Base-by-base conservation (phyloP, 2,797 vertebrate genomes). In the Microhierax caerulescens region DNA sequence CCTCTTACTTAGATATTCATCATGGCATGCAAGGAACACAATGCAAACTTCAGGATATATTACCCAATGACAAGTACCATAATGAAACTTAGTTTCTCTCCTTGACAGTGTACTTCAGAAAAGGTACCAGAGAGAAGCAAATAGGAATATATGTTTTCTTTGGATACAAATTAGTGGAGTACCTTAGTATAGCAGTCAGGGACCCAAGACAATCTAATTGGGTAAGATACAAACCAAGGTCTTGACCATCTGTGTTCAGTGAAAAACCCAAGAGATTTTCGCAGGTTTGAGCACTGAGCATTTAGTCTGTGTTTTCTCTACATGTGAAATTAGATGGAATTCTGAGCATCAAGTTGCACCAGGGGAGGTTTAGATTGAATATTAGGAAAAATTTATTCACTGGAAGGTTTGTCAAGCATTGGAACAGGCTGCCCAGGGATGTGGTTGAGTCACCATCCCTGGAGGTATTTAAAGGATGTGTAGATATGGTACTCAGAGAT, bases 361-460 rank as follows among this genome's bases (percentile, higher is more conserved):
- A 65, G 28, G 57, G 51, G 24, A 88, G 28, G 10, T 22, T 91
- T 45, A n/a, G 11, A 41, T 18, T 39, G 18, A 45, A 27, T 51
- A 60, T 60, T 18, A 64, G 32, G 21, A 48, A 53, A 59, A 64
- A 74, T 18, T 65, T 81, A 47, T 72, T 24, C 15, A 60, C 28
- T 19, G 10, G 23, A 91, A 32, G 18, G 18, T 47, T 45, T 70
- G 21, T 21, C 5, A 60, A 36, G 39, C 21, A 45, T 7, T 50
- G 0, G 0, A 60, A 59, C 17, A 34, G 15, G 39, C 68, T 75
- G 56, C 30, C 13, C 27, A n/a, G 27, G 37, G 41, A 67, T 7
- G 41, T 20, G 39, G 50, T 32, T 32, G 51, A 81, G 21, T 81
- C 59, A 60, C 21, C 11, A 45, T 34, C 32, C 64, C 64, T 24